phyloP scores from a whole-genome alignment of 2,113 vertebrate genomes.

The Melanostigma gelatinosum region DNA sequence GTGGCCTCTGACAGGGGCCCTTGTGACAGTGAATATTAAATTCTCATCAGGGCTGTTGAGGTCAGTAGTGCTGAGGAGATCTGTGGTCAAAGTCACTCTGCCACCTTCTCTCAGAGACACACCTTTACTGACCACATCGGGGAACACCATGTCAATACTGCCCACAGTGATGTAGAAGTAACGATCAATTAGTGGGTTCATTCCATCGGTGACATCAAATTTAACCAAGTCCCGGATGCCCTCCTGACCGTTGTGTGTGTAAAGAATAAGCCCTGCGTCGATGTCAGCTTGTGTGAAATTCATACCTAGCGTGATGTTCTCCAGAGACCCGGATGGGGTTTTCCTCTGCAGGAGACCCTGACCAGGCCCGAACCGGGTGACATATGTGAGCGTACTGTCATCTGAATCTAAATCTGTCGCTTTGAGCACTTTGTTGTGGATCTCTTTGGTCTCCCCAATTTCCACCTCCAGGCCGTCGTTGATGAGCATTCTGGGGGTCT shows the following conservation, averaged over 20 bases:
- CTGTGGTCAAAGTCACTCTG: slow-evolving; percentile 91
- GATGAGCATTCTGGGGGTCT: slow-evolving; percentile 92
- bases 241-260: slow-evolving; percentile 89
- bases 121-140: slow-evolving; percentile 94
- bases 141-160: slow-evolving; percentile 91
- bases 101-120: slow-evolving; percentile 95
- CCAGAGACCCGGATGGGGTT: slow-evolving; percentile 75
- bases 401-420: slow-evolving; percentile 96
- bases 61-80: slow-evolving; percentile 94
- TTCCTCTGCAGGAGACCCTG: slow-evolving; percentile 89
- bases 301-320: slow-evolving; percentile 92
- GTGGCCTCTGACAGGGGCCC: slow-evolving; percentile 91
- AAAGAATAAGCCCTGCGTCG: slow-evolving; percentile 86
- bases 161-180: slow-evolving; percentile 94
- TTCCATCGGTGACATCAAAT: slow-evolving; percentile 94
- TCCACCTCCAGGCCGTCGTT: slow-evolving; percentile 94
- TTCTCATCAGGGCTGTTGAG: slow-evolving; percentile 96
- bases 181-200: slow-evolving; percentile 92
- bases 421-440: slow-evolving; percentile 87
- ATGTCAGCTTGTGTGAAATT: slow-evolving; percentile 96
- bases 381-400: slow-evolving; percentile 87
- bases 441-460: slow-evolving; percentile 88
- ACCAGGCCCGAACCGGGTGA: slow-evolving; percentile 87
- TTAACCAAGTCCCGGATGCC: slow-evolving; percentile 92
- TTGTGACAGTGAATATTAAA: slow-evolving; percentile 92